Percentiles rank a stretch among this genome's conserved stretches.
phyloP scores from a whole-genome alignment of 2,797 vertebrate species.

The Semotilus atromaculatus region DNA sequence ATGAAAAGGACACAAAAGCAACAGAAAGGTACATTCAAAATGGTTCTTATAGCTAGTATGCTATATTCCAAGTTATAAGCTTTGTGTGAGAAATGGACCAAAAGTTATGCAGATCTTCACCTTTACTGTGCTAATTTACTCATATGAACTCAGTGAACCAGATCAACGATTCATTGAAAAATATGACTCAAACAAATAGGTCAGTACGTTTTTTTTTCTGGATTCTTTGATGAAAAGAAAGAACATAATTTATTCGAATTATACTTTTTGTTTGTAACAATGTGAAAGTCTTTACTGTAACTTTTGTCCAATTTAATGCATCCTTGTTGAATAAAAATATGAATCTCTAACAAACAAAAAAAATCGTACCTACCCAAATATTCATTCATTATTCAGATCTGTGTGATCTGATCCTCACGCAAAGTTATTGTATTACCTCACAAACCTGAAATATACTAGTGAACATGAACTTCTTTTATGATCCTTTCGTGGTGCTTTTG shows the following conservation, averaged over 20 bases:
- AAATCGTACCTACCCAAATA: not conserved
- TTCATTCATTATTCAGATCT: not conserved
- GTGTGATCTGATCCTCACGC: not conserved
- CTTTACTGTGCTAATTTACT: not conserved
- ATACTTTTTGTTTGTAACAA: not conserved
- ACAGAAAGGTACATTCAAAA: not conserved
- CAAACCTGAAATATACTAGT: not conserved
- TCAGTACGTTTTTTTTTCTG: not conserved
- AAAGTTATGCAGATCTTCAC: not conserved
- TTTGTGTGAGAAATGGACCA: not conserved
- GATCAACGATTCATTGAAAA: not conserved
- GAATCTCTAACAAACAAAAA: not conserved
- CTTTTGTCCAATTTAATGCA: not conserved
- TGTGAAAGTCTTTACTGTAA: not conserved
- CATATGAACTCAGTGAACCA: not conserved
- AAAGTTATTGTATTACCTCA: not conserved
- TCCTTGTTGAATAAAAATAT: not conserved
- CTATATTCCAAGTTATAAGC: not conserved
- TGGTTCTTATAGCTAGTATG: not conserved
- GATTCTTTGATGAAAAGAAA: not conserved
- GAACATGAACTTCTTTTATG: not conserved
- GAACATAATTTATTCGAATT: not conserved
- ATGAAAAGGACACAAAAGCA: not conserved
- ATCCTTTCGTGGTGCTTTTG: not conserved
- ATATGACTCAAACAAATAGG: not conserved